Evolutionary conservation across 53 echinoderm and acorn worm genomes (phyloP), one percentile per base, ranked within the genome.

Genomic region (Henricia sp.): DNA sequence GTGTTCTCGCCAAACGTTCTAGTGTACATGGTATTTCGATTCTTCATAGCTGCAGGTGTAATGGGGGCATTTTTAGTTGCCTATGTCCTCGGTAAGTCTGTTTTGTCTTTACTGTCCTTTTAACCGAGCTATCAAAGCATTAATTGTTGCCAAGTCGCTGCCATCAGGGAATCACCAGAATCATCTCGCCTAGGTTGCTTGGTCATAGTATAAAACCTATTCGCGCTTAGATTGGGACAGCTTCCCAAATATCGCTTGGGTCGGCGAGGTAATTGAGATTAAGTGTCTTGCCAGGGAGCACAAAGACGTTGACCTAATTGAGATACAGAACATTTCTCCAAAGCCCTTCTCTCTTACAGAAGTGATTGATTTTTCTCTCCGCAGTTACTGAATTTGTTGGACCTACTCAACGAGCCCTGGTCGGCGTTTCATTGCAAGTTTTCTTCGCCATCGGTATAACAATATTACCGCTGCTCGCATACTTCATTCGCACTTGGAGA

Each of bases 341-440:
- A 53, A 21, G 21, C 21, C 53, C 53, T 17, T 17, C 3, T 53
- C 17, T 53, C 53, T 53, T 53, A 19, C n/a, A n/a, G n/a, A 17
- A 10, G 8, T 53, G 44, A 44, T 13, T 44, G 6, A 44, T 44
- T 9, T 44, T 44, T 44, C 6, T 17, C 19, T 3, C 35, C 74
- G 30, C 74, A 94, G 94, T 86, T 32, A 83, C 89, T 13, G 94
- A 94, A 57, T 83, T 87, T 39, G 89, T 94, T 37, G 94, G 94
- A 36, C 94, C 94, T 9, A 85, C 70, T 25, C 83, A 89, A 42
- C 83, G 94, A 11, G 89, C 85, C 6, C n/a, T 86, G 3, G 77
- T 84, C 9, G 86, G 89, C n/a, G 68, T 85, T 21, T 46, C 86
- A 38, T 85, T 94, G 11, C 88, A 94, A 46, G 77, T 71, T 34